A percentile compares a stretch with the other conserved stretches of the same genome.
Evolutionary conservation across 2,888 invertebrate species (phyloP).

Genomic region (Liodrosophila aerea): DNA sequence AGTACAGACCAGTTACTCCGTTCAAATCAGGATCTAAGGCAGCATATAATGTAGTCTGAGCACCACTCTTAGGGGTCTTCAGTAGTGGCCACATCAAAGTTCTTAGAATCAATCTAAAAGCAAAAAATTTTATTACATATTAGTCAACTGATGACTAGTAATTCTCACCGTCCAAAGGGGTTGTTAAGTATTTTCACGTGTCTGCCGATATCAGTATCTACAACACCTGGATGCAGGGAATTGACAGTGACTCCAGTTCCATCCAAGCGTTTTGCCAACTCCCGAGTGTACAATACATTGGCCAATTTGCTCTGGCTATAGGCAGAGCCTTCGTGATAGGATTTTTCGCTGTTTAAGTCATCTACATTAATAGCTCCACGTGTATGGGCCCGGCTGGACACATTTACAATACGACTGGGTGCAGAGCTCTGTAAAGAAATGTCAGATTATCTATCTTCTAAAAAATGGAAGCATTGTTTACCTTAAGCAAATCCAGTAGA

Average conservation of each 20-base stretch:
- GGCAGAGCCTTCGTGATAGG: constrained; percentile 83
- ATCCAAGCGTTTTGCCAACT: constrained; percentile 81
- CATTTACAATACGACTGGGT: constrained; percentile 85
- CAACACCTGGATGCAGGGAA: constrained; percentile 6
- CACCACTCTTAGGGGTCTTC: constrained; percentile 3
- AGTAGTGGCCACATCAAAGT: no score
- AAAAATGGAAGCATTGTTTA: no score
- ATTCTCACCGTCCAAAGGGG: no score
- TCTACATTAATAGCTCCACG: constrained; percentile 83
- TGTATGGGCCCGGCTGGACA: constrained; percentile 84
- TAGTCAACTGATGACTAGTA: no score
- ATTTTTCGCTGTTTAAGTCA: constrained; percentile 88
- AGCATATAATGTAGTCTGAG: constrained; percentile 2
- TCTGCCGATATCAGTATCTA: neutral
- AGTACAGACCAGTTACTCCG: neutral
- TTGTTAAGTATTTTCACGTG: no score
- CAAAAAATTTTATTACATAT: no score
- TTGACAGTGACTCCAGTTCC: constrained; percentile 4
- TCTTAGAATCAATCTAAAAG: no score
- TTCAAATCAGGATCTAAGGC: constrained; percentile 1
- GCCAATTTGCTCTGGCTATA: constrained; percentile 91
- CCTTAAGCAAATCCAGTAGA: constrained; percentile 84
- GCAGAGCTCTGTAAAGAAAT: constrained; percentile 82
- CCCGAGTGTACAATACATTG: constrained; percentile 88
- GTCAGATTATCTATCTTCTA: no score